phyloP scores from a whole-genome alignment of 2,797 vertebrate genomes.

The Leontocebus nigricollis region DNA sequence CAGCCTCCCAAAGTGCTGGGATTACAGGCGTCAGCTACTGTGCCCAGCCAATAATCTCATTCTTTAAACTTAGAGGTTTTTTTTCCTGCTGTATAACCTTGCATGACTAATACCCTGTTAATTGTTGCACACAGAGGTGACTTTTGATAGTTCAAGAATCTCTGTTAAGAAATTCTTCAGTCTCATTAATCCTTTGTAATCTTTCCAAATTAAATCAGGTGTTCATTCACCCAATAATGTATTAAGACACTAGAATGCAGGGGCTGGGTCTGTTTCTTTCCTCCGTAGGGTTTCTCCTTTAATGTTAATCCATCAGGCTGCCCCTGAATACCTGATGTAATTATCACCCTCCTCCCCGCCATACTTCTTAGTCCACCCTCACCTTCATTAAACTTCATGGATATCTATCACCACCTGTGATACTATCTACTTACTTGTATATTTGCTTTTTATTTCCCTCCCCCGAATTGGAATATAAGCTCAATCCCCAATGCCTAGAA shows the following conservation, averaged over 20 bases:
- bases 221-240: not conserved
- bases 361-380: not conserved
- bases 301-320: not conserved
- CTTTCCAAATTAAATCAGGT: conserved; percentile 8
- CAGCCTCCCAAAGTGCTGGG: too few species aligned
- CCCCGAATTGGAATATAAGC: not conserved
- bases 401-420: not conserved
- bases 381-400: not conserved
- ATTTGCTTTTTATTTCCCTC: not conserved
- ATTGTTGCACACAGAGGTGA: not conserved
- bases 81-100: not conserved
- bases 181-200: conserved; percentile 2
- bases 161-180: not conserved
- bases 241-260: not conserved
- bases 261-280: not conserved
- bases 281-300: not conserved
- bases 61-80: not conserved
- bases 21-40: too few species aligned
- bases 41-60: not conserved
- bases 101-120: not conserved
- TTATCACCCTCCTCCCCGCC: not conserved
- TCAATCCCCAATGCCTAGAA: not conserved
- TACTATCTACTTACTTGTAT: not conserved
- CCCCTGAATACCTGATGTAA: too few species aligned
- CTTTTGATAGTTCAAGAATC: not conserved